These are phyloP conservation scores for Leptonema lineaticorne DNA, from an alignment of 1,140 invertebrate species.

Conservation along the genomic window DNA sequence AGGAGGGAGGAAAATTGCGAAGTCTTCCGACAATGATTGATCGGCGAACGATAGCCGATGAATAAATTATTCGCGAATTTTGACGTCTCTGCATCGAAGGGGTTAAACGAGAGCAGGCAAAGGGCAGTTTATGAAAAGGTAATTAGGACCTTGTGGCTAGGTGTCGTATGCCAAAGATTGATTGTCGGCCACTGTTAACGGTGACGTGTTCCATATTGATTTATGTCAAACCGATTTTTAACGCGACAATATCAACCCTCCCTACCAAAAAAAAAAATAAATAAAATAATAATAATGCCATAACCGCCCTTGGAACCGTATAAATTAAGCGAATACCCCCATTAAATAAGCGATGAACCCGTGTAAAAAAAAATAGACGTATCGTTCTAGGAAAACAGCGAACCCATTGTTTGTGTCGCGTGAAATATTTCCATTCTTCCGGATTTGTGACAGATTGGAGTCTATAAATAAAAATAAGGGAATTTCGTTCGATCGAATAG, in stretches of 20 bases:
- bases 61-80: constrained; percentile 23
- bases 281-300: background rate
- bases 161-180: constrained; percentile 38
- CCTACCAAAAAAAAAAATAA: background rate
- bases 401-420: too few relatives aligned
- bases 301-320: constrained; percentile 30
- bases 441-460: too few relatives aligned
- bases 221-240: constrained; percentile 41
- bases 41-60: constrained; percentile 30
- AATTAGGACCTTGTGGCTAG: constrained; percentile 36
- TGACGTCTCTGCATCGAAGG: constrained; percentile 12
- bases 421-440: too few relatives aligned
- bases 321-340: constrained; percentile 41
- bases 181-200: constrained; percentile 32
- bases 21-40: constrained; percentile 23
- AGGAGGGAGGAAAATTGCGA: background rate
- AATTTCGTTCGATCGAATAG: too few relatives aligned
- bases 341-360: constrained; percentile 41
- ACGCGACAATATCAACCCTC: constrained; percentile 25
- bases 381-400: too few relatives aligned
- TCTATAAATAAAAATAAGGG: too few relatives aligned
- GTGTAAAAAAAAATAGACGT: constrained; percentile 4
- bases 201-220: constrained; percentile 40
- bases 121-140: constrained; percentile 35
- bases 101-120: background rate